These are phyloP conservation scores for Acanthisitta chloris DNA, from an alignment of 2,113 vertebrate genomes.

Conservation along the genomic window DNA sequence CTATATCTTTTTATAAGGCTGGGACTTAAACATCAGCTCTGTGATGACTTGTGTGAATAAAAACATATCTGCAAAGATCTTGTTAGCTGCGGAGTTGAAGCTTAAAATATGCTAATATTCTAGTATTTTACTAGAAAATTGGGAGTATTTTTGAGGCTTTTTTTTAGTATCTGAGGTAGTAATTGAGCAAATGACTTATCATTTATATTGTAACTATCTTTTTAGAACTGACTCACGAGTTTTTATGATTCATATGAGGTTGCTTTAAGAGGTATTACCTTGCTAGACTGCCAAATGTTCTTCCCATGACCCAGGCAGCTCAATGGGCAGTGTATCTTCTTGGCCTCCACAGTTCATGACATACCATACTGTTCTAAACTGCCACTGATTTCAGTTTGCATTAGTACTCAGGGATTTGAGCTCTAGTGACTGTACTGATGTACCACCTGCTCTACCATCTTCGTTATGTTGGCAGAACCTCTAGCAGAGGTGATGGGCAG, in stretches of 20 bases:
- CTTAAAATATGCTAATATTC: background rate
- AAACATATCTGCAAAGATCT: background rate
- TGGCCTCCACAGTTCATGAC: background rate
- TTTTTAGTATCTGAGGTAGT: background rate
- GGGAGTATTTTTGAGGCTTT: background rate
- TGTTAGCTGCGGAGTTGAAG: background rate
- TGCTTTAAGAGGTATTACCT: background rate
- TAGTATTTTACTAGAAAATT: conserved; percentile 1
- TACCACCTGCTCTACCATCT: background rate
- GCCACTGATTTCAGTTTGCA: background rate
- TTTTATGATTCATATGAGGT: background rate
- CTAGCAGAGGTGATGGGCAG: background rate
- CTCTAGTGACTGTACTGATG: background rate
- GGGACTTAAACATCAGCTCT: background rate
- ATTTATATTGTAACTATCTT: background rate
- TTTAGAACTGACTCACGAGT: background rate
- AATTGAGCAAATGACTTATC: background rate
- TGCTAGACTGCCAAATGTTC: background rate
- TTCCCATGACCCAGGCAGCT: background rate
- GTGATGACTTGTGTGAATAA: background rate
- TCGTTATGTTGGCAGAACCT: background rate
- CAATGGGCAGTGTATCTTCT: background rate
- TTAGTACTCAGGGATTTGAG: background rate
- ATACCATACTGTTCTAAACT: background rate
- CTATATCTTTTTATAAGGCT: background rate